A percentile compares a stretch with the other conserved stretches of the same genome.
These are phyloP conservation scores for Nesogale talazaci DNA, from an alignment of 2,113 vertebrate species.

Conservation along the genomic window DNA sequence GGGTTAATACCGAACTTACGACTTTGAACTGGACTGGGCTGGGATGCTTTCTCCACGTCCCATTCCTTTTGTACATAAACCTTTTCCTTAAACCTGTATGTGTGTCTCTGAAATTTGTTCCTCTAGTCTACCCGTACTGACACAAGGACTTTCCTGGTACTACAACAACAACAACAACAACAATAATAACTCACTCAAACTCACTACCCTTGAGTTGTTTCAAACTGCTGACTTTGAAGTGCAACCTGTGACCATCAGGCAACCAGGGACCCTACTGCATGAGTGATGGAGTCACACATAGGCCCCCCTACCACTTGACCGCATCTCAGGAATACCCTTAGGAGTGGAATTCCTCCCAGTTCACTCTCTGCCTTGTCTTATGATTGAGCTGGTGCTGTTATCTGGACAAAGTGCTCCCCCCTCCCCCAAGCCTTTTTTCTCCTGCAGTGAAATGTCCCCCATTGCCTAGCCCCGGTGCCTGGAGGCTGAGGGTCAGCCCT, in stretches of 20 bases:
- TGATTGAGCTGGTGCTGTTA: not conserved
- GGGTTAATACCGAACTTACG: too few species aligned
- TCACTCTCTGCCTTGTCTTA: not conserved
- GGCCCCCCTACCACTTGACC: not conserved
- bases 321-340: not conserved
- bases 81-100: too few species aligned
- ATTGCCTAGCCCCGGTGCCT: rapidly evolving
- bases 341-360: not conserved
- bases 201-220: not conserved
- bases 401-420: not conserved
- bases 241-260: too few species aligned
- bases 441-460: not conserved
- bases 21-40: too few species aligned
- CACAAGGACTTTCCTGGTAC: too few species aligned
- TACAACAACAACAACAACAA: too few species aligned
- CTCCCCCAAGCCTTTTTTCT: not conserved
- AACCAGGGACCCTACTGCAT: not conserved
- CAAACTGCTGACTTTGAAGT: not conserved
- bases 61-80: too few species aligned
- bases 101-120: too few species aligned
- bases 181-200: too few species aligned
- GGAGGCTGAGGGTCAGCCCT: not conserved
- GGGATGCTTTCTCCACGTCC: too few species aligned
- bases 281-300: not conserved
- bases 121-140: too few species aligned